A percentile compares a stretch with the other conserved stretches of the same genome.
Conservation (phyloP, 2,113 vertebrate species). For the Pitta sordida region DNA sequence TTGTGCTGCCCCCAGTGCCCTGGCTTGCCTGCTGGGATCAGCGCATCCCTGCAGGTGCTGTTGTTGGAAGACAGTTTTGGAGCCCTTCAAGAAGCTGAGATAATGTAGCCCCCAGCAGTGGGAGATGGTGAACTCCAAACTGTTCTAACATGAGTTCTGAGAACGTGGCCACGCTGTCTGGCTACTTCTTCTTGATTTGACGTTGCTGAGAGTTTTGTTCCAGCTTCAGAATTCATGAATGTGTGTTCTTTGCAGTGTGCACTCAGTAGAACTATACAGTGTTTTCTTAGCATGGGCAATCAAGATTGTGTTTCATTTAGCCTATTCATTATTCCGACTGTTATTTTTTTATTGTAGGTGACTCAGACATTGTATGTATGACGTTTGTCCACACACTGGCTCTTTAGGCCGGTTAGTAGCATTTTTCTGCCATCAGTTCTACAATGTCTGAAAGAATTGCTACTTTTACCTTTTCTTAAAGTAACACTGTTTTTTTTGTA, state of each 20-base stretch:
- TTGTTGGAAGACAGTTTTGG: background rate
- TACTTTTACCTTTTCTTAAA: background rate
- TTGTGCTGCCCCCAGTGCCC: background rate
- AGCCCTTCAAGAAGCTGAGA: background rate
- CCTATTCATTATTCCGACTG: background rate
- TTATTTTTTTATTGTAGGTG: background rate
- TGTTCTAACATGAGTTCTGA: background rate
- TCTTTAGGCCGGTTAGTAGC: constrained; percentile 54
- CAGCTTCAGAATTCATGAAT: background rate
- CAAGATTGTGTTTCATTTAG: background rate
- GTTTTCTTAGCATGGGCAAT: background rate
- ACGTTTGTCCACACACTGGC: constrained; percentile 40
- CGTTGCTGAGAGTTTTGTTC: background rate
- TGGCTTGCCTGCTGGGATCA: background rate
- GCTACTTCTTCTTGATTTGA: background rate
- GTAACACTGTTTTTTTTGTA: background rate
- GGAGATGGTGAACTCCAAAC: background rate
- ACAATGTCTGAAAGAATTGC: background rate
- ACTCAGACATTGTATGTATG: background rate
- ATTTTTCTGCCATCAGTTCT: background rate
- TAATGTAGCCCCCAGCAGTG: background rate
- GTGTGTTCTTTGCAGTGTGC: background rate
- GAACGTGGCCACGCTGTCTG: background rate
- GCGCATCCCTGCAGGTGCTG: background rate
- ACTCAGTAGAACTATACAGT: rapidly evolving